Evolutionary conservation across 2,888 invertebrate genomes (phyloP), one percentile per base, ranked within the genome.

Genomic region (Cecidostiba fungosa): DNA sequence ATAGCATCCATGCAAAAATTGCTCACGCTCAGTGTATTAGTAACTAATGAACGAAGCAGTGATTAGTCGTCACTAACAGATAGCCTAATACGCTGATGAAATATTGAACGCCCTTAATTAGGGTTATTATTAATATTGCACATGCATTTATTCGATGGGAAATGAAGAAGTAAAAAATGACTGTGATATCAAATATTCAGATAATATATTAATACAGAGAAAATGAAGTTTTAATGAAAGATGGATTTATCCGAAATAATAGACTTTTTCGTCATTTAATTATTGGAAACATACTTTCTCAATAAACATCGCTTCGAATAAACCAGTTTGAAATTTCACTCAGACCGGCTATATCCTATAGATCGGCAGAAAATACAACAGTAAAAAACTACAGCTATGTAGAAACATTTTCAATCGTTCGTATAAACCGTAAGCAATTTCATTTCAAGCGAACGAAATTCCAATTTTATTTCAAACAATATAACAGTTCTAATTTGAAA

Each of bases 51-150:
- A 73, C 72, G 72, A 69, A 70, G 10, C 23, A 23, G n/a, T 59
- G 32, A 59, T 39, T 59, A 73, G 12, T 32, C 39, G 73, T 73
- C 23, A 39, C 23, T 39, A 26, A 26, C 80, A 80, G 43, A 19
- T 26, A 77, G 29, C 29, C 70, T 66, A 43, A 36, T 29, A 39
- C 29, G 29, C 59, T 59, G 47, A 80, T 80, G 72, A 80, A 80
- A 72, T 59, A 73, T 73, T 80, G 54, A 73, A 59, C 39, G 26
- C 6, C 23, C 50, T 50, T 36, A 23, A 80, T 80, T 80, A 80
- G 72, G 23, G 29, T 69, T 69, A 50, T 78, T 69, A 47, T 66
- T 78, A 69, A 47, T 29, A n/a, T 47, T 66, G 26, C 19, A 4
- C 50, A 50, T 36, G 6, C 50, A 50, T n/a, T n/a, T 50, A 4